Evolutionary conservation across 2,113 vertebrate species (phyloP).

Genomic region (Notothenia coriiceps): DNA sequence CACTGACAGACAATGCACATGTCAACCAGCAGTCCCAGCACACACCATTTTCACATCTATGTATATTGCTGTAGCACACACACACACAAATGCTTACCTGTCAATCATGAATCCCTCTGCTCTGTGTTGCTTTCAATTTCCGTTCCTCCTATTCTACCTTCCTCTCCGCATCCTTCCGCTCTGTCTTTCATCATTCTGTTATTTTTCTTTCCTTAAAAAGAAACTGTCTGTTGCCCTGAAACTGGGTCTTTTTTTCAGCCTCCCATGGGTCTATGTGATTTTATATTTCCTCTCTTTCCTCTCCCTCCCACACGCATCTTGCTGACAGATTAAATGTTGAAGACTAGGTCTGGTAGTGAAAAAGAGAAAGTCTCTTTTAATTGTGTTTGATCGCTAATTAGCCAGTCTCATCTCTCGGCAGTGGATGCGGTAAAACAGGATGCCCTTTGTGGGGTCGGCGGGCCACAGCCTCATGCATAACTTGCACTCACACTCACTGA

Average conservation of each 20-base stretch:
- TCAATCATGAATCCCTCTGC: constrained; percentile 72
- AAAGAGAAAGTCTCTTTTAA: constrained; percentile 59
- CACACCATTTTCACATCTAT: constrained; percentile 48
- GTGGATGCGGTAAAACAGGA: constrained; percentile 55
- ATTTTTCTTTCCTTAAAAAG: constrained; percentile 72
- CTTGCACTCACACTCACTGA: not conserved
- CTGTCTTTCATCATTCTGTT: constrained; percentile 71
- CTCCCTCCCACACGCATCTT: constrained; percentile 61
- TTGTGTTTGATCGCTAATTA: constrained; percentile 73
- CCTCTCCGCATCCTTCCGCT: constrained; percentile 31
- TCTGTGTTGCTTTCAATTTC: constrained; percentile 25
- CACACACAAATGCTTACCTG: constrained; percentile 46
- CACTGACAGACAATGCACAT: constrained; percentile 57
- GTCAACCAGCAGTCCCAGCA: constrained; percentile 52
- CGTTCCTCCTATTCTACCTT: constrained; percentile 33
- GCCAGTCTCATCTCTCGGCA: constrained; percentile 43
- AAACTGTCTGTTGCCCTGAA: constrained; percentile 67
- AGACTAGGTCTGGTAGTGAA: constrained; percentile 42
- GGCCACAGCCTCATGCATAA: constrained; percentile 34
- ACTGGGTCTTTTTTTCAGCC: constrained; percentile 50
- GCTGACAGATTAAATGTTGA: constrained; percentile 67
- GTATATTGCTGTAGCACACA: constrained; percentile 12
- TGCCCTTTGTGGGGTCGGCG: constrained; percentile 55
- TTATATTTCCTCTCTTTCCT: constrained; percentile 31
- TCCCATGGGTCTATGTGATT: constrained; percentile 54